phyloP scores from a whole-genome alignment of 2,888 invertebrate genomes.

The Chydorus sphaericus region DNA sequence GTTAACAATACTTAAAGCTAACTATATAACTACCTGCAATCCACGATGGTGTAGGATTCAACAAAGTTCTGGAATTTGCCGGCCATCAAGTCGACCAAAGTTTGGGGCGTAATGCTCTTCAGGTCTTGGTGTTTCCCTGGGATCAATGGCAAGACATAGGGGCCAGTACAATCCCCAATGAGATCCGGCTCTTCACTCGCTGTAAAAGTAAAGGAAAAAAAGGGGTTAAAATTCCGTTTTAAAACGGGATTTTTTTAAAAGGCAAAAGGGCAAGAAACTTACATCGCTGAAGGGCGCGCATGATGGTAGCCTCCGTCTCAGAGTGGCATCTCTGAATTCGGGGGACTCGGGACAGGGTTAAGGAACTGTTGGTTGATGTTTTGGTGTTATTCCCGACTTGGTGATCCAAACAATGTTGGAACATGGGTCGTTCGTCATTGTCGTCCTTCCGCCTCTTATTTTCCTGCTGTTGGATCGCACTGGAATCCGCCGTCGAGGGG shows the following conservation, averaged over 20 bases:
- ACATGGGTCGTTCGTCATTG: slow-evolving; percentile 4
- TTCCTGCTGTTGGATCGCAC: slow-evolving; percentile 1
- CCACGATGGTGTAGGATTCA: slow-evolving; percentile 55
- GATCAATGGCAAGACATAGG: slow-evolving; percentile 54
- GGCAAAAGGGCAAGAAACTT: slow-evolving; percentile 25
- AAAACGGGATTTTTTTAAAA: slow-evolving; percentile 8
- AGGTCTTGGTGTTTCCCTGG: slow-evolving; percentile 52
- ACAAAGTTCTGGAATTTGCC: slow-evolving; percentile 52
- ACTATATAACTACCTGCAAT: slow-evolving; percentile 47
- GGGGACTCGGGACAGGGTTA: neutral
- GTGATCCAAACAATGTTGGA: slow-evolving; percentile 4
- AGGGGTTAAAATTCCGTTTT: neutral
- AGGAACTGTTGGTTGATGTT: neutral
- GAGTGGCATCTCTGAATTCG: slow-evolving; percentile 31
- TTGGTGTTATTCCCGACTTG: slow-evolving; percentile 16
- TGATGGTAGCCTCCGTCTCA: slow-evolving; percentile 57
- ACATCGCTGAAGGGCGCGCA: slow-evolving; percentile 54
- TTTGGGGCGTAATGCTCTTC: slow-evolving; percentile 57
- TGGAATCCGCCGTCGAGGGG: neutral
- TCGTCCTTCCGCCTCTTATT: slow-evolving; percentile 6
- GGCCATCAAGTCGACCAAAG: slow-evolving; percentile 51
- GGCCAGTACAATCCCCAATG: slow-evolving; percentile 67
- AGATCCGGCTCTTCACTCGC: slow-evolving; percentile 50
- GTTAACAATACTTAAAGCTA: neutral
- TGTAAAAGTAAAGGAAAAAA: too few species aligned